These are phyloP conservation scores for Antechinus stuartii DNA, from an alignment of 2,113 vertebrate genomes.

Conservation along the genomic window DNA sequence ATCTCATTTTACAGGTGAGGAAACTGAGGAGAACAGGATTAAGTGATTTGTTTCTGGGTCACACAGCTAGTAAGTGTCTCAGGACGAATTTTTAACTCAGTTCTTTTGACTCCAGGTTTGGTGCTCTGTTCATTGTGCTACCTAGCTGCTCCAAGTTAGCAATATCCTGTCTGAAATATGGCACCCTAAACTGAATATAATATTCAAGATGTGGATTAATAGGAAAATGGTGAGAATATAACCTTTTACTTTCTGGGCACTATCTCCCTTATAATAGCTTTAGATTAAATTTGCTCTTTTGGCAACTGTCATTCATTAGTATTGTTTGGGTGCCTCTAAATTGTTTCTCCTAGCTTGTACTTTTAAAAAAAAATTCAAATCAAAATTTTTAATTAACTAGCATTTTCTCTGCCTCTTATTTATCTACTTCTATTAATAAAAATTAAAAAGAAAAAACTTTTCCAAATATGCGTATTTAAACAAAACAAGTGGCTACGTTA, in stretches of 20 bases:
- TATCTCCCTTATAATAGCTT: not conserved
- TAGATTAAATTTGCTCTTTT: not conserved
- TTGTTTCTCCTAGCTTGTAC: not conserved
- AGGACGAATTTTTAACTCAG: not conserved
- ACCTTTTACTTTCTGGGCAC: not conserved
- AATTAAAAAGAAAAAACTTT: not conserved
- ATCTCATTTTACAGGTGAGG: not conserved
- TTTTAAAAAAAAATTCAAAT: not conserved
- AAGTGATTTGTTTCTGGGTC: not conserved
- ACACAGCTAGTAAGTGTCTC: not conserved
- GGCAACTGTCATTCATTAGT: not conserved
- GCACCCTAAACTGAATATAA: not conserved
- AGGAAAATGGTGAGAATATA: not conserved
- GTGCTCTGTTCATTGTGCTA: not conserved
- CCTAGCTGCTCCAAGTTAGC: not conserved
- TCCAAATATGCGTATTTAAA: not conserved
- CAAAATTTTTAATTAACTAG: not conserved
- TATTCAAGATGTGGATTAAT: not conserved
- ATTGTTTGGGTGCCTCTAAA: not conserved
- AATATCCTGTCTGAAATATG: not conserved
- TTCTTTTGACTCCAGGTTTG: not conserved
- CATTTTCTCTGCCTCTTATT: not conserved
- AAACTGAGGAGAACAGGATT: not conserved
- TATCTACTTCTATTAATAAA: not conserved
- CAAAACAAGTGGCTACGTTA: not conserved